Evolutionary conservation across 2,113 vertebrate genomes (phyloP).

Genomic region (Oophaga pumilio): DNA sequence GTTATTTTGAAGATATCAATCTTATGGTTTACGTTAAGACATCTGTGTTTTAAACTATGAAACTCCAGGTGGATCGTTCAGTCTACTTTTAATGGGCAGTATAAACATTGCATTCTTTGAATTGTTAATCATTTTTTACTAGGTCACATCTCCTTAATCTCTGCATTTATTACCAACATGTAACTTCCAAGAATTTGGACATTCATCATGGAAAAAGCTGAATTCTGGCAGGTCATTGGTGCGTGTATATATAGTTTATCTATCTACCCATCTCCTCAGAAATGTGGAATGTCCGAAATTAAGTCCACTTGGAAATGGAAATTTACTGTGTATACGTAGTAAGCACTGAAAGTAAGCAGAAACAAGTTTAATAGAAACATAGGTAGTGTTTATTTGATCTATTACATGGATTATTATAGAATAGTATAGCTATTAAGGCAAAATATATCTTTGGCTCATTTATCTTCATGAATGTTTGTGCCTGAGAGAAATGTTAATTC

Average conservation of each 20-base stretch:
- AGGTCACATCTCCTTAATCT: neutral
- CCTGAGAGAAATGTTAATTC: no score
- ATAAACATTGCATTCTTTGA: conserved; percentile 5
- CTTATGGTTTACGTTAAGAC: neutral
- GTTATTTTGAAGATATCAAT: neutral
- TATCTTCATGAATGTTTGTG: neutral
- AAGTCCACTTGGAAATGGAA: neutral
- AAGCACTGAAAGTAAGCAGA: neutral
- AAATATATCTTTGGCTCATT: neutral
- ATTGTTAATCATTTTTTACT: neutral
- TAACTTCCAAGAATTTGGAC: neutral
- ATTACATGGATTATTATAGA: neutral
- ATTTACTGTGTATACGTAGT: neutral
- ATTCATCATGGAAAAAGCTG: conserved; percentile 20
- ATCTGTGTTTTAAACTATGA: neutral
- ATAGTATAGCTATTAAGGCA: neutral
- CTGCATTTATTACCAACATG: neutral
- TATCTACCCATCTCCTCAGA: neutral
- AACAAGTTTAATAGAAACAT: neutral
- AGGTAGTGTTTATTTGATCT: neutral
- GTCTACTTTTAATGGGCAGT: neutral
- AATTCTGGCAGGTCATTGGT: neutral
- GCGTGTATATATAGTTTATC: neutral
- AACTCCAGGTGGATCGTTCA: neutral
- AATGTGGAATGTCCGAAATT: neutral